Evolutionary conservation across 2,888 invertebrate genomes (phyloP).

Genomic region (Eupithecia abbreviata): DNA sequence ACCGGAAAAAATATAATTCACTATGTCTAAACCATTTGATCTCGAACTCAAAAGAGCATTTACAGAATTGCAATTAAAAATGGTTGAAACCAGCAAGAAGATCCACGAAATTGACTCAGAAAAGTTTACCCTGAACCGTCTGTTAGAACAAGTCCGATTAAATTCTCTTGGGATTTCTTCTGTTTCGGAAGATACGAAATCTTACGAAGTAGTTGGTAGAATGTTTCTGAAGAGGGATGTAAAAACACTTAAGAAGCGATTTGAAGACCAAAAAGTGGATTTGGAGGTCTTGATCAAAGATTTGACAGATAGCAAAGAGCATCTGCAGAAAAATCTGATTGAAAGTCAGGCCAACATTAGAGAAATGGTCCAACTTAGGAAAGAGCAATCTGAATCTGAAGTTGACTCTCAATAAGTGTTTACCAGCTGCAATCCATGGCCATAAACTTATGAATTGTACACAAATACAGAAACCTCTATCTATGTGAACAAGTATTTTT

Average conservation of each 20-base stretch:
- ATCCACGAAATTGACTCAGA: slow-evolving; percentile 90
- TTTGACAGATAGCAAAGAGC: slow-evolving; percentile 89
- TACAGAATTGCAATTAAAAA: slow-evolving; percentile 90
- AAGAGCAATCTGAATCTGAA: slow-evolving; percentile 34
- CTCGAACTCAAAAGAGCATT: slow-evolving; percentile 89
- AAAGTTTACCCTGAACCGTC: slow-evolving; percentile 87
- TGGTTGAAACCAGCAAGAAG: slow-evolving; percentile 91
- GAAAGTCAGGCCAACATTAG: slow-evolving; percentile 72
- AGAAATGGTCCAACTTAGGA: slow-evolving; percentile 46
- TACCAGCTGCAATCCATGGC: background rate
- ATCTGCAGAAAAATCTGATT: slow-evolving; percentile 91
- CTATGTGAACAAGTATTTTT: no score
- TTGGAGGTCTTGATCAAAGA: slow-evolving; percentile 88
- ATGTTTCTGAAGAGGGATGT: slow-evolving; percentile 91
- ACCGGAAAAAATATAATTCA: background rate
- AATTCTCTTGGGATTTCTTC: slow-evolving; percentile 86
- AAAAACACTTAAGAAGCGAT: slow-evolving; percentile 85
- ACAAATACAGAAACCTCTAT: no score
- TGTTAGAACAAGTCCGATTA: slow-evolving; percentile 87
- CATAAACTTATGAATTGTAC: background rate
- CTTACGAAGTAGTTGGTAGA: slow-evolving; percentile 92
- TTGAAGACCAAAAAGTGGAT: slow-evolving; percentile 83
- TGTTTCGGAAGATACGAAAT: slow-evolving; percentile 86
- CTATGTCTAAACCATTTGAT: slow-evolving; percentile 82
- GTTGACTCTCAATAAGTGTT: background rate